Conservation (phyloP, 2,113 vertebrate genomes). For the Caretta caretta region DNA sequence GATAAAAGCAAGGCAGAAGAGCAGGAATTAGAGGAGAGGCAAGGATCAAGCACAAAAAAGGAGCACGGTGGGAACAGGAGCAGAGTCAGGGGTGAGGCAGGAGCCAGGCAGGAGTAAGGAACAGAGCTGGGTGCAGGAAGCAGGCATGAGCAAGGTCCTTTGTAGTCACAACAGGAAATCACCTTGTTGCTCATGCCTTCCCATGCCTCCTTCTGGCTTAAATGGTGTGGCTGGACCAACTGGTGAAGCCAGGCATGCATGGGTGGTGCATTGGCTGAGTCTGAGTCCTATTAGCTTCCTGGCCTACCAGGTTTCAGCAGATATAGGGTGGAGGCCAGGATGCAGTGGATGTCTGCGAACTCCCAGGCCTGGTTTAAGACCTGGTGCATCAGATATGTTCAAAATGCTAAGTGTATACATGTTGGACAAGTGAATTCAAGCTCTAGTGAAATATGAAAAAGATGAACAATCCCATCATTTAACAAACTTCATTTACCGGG, state of each 20-base stretch:
- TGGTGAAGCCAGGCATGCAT: not conserved
- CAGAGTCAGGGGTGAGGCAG: not conserved
- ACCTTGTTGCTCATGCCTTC: not conserved
- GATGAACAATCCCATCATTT: not conserved
- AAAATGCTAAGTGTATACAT: rapidly evolving
- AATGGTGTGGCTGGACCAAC: not conserved
- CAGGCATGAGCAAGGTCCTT: not conserved
- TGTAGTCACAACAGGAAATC: not conserved
- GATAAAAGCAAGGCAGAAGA: not conserved
- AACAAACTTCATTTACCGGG: rapidly evolving
- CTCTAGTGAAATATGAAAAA: not conserved
- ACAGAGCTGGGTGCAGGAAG: not conserved
- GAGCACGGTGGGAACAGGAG: not conserved
- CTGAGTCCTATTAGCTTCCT: too few relatives aligned
- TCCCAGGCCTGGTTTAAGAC: not conserved
- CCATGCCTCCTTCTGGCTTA: not conserved
- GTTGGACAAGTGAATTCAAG: rapidly evolving
- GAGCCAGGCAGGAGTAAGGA: not conserved
- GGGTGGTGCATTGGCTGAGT: too few relatives aligned
- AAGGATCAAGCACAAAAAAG: not conserved
- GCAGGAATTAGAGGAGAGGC: not conserved
- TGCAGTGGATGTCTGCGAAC: too few relatives aligned
- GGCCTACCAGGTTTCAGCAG: too few relatives aligned
- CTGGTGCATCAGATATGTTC: not conserved
- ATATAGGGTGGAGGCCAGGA: too few relatives aligned